A percentile compares a stretch with the other conserved stretches of the same genome.
Evolutionary conservation across 2,797 vertebrate genomes (phyloP).

Genomic region (Eidolon dupreanum): DNA sequence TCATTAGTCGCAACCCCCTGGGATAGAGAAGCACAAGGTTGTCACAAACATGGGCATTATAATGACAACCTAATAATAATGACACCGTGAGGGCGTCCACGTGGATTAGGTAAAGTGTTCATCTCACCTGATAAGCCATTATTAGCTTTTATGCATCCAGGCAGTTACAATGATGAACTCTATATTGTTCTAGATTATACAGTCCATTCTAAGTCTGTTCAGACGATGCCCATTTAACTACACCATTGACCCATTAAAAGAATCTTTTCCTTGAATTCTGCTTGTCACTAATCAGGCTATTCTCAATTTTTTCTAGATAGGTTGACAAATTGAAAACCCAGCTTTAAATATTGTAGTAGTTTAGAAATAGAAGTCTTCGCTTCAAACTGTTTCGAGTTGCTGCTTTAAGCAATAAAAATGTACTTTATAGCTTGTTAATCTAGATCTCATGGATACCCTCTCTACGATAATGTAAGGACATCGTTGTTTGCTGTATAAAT

Average conservation of each 20-base stretch:
- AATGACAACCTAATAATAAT: background rate
- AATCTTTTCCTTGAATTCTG: conserved; percentile 40
- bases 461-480: conserved; percentile 42
- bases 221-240: conserved; percentile 66
- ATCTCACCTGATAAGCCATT: background rate
- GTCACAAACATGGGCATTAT: background rate
- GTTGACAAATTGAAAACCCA: conserved; percentile 72
- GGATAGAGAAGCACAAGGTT: background rate
- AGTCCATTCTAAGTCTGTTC: conserved; percentile 55
- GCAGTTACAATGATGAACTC: background rate
- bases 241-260: conserved; percentile 53
- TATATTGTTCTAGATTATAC: background rate
- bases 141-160: background rate
- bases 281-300: conserved; percentile 36
- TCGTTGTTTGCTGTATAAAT: conserved; percentile 72
- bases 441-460: conserved; percentile 65
- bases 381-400: conserved; percentile 56
- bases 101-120: background rate
- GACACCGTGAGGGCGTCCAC: background rate
- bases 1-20: background rate
- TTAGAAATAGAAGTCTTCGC: conserved; percentile 77
- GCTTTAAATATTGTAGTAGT: conserved; percentile 55
- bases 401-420: conserved; percentile 76
- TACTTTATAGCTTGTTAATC: conserved; percentile 80
- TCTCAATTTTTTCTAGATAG: conserved; percentile 30